Evolutionary conservation across 2,888 invertebrate genomes (phyloP), one percentile per base, ranked within the genome.

Genomic region (Thera britannica): DNA sequence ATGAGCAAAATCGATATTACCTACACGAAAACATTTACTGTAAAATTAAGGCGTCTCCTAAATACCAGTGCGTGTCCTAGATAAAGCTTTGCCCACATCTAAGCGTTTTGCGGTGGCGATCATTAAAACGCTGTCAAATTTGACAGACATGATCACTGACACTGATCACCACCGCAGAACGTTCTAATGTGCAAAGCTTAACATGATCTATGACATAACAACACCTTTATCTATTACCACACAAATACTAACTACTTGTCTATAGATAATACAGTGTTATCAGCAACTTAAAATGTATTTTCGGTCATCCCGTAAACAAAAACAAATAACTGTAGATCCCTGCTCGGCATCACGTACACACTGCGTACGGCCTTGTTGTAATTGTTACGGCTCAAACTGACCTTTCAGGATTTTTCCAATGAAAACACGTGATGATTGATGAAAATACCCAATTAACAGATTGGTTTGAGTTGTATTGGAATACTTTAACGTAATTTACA

Each of bases 301-400:
- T 69, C 68, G 67, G 68, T 61, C 41, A 35, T 52, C 60, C 46
- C 36, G 71, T 71, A 72, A 79, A 74, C 78, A 76, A 58, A 64
- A 52, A 35, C 2, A 8, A 8, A 4, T 44, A 2, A 23, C 23
- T 23, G 23, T 23, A 23, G 23, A 23, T 23, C 23, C 23, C 23
- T 23, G 23, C 23, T 23, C 23, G 23, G 23, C 23, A 23, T 23
- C 23, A 23, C 23, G 23, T 23, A 23, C 23, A 23, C 23, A 23
- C 23, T 38, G 6, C 48, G 36, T 41, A 46, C 48, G 80, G 71
- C 82, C 83, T 82, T 78, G 77, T 60, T 46, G 7, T 5, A 46
- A 7, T 79, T 74, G 79, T 80, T 77, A 75, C 76, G 65, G 68
- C 68, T 73, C 58, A 61, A 69, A 68, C 62, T 64, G 61, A 67